Evolutionary conservation across 2,113 vertebrate species (phyloP), one percentile per base, ranked within the genome.

Genomic region (Aptenodytes forsteri): DNA sequence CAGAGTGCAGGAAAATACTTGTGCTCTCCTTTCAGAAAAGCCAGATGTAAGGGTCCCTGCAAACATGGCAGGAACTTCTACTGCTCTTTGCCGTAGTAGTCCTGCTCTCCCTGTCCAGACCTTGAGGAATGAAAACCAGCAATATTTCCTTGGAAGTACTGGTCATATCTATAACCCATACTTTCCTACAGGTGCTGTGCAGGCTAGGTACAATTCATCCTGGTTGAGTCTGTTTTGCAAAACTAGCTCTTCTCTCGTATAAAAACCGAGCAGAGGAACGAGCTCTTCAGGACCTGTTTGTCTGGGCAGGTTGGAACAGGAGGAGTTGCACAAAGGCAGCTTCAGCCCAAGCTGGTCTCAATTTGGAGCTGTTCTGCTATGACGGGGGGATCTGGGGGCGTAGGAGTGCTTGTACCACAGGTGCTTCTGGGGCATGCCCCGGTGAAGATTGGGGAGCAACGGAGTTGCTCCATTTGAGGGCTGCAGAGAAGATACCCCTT

Each of bases 341-440:
- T 89, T 92, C 64, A 93, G 30, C 30, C 13, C 32, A 34, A 77
- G 7, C 34, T 89, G 34, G 13, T 78, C 64, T 90, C 46, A 49
- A 6, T 67, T 46, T 66, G 54, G 34, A 89, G 46, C 80, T 9
- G 2, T 91, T 67, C 66, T 85, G 40, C 54, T 88, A 7, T 0
- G 0, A 32, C 0, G 7, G 3, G 7, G 15, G 5, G 16, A 56
- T 46, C 19, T 56, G 16, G 32, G 1, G 10, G 3, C 61, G 34
- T 5, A 16, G 49, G 49, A 59, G 13, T 52, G 7, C 16, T 47
- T 3, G 7, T 73, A 49, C 22, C 23, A 61, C 15, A 30, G 32
- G 13, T 64, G 18, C 15, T 83, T 50, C 29, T 70, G 26, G 47
- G 34, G 14, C 16, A n/a, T 61, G 40, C 4, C 8, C 52, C 10